A percentile compares a stretch with the other conserved stretches of the same genome.
phyloP scores from a whole-genome alignment of 64 coral and sea anemone genomes.

The Exaiptasia diaphana region DNA sequence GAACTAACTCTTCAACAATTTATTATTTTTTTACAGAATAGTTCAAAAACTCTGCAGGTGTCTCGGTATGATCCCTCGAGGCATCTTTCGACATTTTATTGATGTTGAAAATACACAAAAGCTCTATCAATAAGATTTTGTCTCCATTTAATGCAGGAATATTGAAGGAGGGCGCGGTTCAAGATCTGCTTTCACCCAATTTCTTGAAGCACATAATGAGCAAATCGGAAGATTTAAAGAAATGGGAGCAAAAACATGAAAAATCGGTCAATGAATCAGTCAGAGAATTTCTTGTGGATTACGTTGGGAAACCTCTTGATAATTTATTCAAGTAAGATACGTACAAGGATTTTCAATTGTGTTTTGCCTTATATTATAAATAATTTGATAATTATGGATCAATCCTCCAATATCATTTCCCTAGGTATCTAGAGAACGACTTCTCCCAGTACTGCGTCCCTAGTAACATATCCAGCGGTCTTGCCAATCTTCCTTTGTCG shows the following conservation, averaged over 20 bases:
- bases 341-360: too few relatives aligned
- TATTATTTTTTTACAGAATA: too few relatives aligned
- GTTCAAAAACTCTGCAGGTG: too few relatives aligned
- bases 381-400: too few relatives aligned
- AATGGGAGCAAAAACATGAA: constrained; percentile 3
- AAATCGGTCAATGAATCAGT: constrained; percentile 36
- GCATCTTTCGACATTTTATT: too few relatives aligned
- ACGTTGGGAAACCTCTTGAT: background rate
- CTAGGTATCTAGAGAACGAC: constrained; percentile 31
- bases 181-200: background rate
- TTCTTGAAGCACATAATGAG: background rate
- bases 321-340: background rate
- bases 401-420: too few relatives aligned
- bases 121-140: too few relatives aligned
- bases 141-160: constrained; percentile 28
- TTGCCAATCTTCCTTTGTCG: constrained; percentile 32
- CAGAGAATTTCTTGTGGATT: background rate
- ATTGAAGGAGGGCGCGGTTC: background rate
- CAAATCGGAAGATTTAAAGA: background rate
- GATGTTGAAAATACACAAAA: too few relatives aligned
- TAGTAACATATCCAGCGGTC: constrained; percentile 42
- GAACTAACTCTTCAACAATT: too few relatives aligned
- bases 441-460: constrained; percentile 34
- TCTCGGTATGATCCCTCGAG: too few relatives aligned
- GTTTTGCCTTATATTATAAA: too few relatives aligned